Base-by-base conservation (phyloP, 2,797 vertebrate species). In the Columba guinea region DNA sequence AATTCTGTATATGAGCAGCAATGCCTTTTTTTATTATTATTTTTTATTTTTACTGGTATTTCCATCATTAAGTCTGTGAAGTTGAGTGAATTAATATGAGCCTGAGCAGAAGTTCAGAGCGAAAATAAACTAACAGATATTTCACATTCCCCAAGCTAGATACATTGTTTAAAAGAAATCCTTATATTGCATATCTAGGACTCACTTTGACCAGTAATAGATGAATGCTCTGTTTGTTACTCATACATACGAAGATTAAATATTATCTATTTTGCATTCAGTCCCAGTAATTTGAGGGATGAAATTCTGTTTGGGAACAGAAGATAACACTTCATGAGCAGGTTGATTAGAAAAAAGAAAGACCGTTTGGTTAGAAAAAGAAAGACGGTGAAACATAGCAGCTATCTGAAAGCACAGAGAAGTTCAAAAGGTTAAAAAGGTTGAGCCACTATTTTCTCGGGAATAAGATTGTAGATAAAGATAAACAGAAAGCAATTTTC, bases 401-500 rank as follows among this genome's bases (percentile, higher is more conserved):
- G 71, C 75, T 82, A 24, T 62, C 75, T 90, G 86, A 87, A 95
- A 64, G 62, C 53, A 63, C 34, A 8, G 13, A 32, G 49, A 77
- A 86, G 84, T 94, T 96, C 84, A 79, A 41, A 85, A 95, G 82
- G 91, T 95, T 93, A 83, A 94, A 94, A 96, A 87, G 68, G 84
- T 86, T 92, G 79, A 90, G 62, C 13, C 91, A 87, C 75, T 83
- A 39, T 92, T 94, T 96, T 96, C 84, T 85, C 7, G 0, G 60
- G 85, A 96, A 87, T 92, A 93, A 93, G 93, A 91, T 92, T 91
- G 87, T 15, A 89, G 74, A 82, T 84, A 84, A 96, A 94, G 91
- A 96, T 94, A 96, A 95, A 92, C 78, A 97, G 87, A 93, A 96
- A 93, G 49, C 84, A 92, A 89, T 95, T 94, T 93, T 95, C 90